Evolutionary conservation across 2,888 invertebrate species (phyloP), one percentile per base, ranked within the genome.

Genomic region (Eledona agricola): DNA sequence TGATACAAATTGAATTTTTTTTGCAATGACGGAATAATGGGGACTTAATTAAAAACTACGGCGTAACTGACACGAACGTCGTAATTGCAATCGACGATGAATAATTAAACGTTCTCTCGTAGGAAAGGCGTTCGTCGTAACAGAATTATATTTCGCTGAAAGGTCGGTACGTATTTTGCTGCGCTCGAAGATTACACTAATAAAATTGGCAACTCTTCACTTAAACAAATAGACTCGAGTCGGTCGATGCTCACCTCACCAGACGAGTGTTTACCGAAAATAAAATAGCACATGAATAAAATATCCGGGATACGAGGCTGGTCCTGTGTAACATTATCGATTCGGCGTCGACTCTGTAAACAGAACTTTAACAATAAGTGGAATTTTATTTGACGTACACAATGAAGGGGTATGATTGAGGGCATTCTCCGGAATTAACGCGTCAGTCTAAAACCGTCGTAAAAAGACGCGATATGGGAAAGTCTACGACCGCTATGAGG

Each of bases 251-350:
- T 12, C 22, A 19, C 29, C 12, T 28, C 15, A 9, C 31, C 13
- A 42, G 42, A 42, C 29, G 29, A 42, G 22, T 42, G 22, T 42
- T 42, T 29, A 42, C 42, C 31, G 19, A 29, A 42, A 42, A 45
- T 45, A 45, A 45, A 45, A 32, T 45, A 15, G 58, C 52, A 63
- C 59, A 58, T 60, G 55, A 63, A 42, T 42, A 46, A 46, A 23
- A 45, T 45, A 45, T 45, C 11, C 7, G 22, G 22, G 22, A 35
- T 22, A 15, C 37, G 20, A 43, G 43, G 20, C 22, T 22, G n/a
- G n/a, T n/a, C n/a, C n/a, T n/a, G n/a, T 43, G 31, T 31, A 23
- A 43, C 43, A 43, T 15, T 31, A 40, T 43, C 43, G 31, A 29
- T 37, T 43, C 22, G 11, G 19, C 16, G 11, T 5, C 34, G 35